Conservation (phyloP, 2,888 invertebrate species). For the Anarsia innoxiella region DNA sequence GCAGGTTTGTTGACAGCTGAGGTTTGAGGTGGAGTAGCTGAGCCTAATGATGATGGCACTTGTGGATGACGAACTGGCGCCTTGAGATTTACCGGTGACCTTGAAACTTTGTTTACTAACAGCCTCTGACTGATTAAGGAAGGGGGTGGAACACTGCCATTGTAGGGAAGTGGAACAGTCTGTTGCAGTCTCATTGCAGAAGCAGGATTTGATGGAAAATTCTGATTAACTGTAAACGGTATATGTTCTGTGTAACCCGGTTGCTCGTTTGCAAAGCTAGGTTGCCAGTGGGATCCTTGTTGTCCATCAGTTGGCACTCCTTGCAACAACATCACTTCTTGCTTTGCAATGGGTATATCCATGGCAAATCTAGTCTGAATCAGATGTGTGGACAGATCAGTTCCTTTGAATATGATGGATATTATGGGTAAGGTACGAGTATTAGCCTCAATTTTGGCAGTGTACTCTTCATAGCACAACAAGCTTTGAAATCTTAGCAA, state of each 20-base stretch:
- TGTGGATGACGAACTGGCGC: slow-evolving; percentile 54
- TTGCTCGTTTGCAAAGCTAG: slow-evolving; percentile 36
- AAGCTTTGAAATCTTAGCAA: slow-evolving; percentile 53
- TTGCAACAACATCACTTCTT: slow-evolving; percentile 54
- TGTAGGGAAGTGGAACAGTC: slow-evolving; percentile 45
- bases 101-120: slow-evolving; percentile 44
- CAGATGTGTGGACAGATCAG: slow-evolving; percentile 64
- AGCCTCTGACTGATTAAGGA: slow-evolving; percentile 53
- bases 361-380: slow-evolving; percentile 60
- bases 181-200: slow-evolving; percentile 60
- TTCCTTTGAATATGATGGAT: slow-evolving; percentile 62
- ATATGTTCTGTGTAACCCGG: slow-evolving; percentile 52
- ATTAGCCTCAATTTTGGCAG: slow-evolving; percentile 48
- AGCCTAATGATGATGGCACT: slow-evolving; percentile 23
- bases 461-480: slow-evolving; percentile 58
- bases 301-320: slow-evolving; percentile 32
- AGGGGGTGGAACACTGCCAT: slow-evolving; percentile 41
- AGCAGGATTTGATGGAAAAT: slow-evolving; percentile 61
- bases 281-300: slow-evolving; percentile 42
- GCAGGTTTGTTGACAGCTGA: slow-evolving; percentile 29
- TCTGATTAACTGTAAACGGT: slow-evolving; percentile 59
- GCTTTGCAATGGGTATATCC: slow-evolving; percentile 57
- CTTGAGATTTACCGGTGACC: slow-evolving; percentile 49
- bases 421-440: slow-evolving; percentile 56
- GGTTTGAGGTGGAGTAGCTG: slow-evolving; percentile 22